phyloP scores from a whole-genome alignment of 1,140 invertebrate genomes.

The Pseudomyrmex dendroicus region DNA sequence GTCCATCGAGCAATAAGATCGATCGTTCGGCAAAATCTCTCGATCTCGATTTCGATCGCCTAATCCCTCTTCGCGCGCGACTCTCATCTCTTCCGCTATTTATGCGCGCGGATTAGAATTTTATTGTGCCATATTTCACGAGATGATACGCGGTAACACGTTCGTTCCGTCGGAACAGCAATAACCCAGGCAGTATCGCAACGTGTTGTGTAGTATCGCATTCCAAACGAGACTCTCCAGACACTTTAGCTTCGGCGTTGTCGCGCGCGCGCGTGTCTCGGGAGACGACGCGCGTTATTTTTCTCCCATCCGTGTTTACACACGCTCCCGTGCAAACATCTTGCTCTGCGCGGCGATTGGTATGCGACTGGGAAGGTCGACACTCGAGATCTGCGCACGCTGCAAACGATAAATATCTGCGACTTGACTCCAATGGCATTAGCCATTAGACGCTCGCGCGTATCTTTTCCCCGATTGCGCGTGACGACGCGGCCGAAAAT shows the following conservation, averaged over 20 bases:
- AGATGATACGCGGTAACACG: neutral
- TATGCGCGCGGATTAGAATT: slow-evolving; percentile 3
- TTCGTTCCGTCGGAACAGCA: neutral
- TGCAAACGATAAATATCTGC: slow-evolving; percentile 56
- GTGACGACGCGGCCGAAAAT: neutral
- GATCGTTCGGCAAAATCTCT: neutral
- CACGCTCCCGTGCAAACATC: slow-evolving; percentile 51
- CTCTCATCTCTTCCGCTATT: neutral
- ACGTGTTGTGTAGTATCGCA: slow-evolving; percentile 52
- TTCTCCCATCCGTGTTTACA: slow-evolving; percentile 61
- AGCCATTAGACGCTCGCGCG: slow-evolving; percentile 25
- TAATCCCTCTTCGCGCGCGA: neutral
- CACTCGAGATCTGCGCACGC: slow-evolving; percentile 56
- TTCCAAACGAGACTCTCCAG: slow-evolving; percentile 62
- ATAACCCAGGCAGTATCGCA: neutral
- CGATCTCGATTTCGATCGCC: neutral
- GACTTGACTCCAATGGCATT: neutral
- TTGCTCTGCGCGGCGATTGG: slow-evolving; percentile 55
- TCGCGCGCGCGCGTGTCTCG: slow-evolving; percentile 62
- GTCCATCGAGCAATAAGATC: neutral
- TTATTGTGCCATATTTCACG: neutral
- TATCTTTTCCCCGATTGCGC: slow-evolving; percentile 8
- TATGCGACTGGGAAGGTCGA: slow-evolving; percentile 64
- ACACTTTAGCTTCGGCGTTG: slow-evolving; percentile 54
- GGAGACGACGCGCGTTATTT: slow-evolving; percentile 56